Base-by-base conservation (phyloP, 2,797 vertebrate genomes). In the Rhinogobio ventralis region DNA sequence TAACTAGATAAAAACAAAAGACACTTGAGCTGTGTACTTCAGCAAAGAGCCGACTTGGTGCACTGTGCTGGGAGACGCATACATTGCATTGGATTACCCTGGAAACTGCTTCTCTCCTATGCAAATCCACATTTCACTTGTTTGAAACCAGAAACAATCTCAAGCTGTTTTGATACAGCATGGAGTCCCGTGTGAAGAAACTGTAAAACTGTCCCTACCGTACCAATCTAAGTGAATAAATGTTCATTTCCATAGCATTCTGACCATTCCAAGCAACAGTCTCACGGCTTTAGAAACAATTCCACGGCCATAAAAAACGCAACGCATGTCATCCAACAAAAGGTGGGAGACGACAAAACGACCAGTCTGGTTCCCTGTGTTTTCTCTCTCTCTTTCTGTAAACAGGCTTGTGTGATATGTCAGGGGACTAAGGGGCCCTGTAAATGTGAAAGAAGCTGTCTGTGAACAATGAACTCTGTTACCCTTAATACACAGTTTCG, bases 401-500 rank as follows among this genome's bases (percentile, higher is more conserved):
- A 81, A 81, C 79, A 69, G 88, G 86, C 81, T 79, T 28, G 83
- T 86, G 86, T 79, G 87, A 92, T 92, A 87, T 74, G 78, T 88
- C 86, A 89, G 85, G 83, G 78, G 85, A 87, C 80, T 77, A 75
- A 89, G 86, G 86, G 88, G 88, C 88, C 87, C 90, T 66, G 86
- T 86, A 88, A 87, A 87, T 66, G 85, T 86, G 83, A 89, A 90
- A 82, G 86, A 85, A 84, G 88, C 86, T 82, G 80, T 84, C 83
- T 55, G 76, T 86, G 87, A 91, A 92, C 90, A 90, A 87, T 89
- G 85, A 90, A 90, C 90, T 87, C 87, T 0, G 75, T 89, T 89
- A 89, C 87, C 88, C 88, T 88, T 79, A 64, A 72, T 57, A 84
- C 71, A 79, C 51, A 86, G 78, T 82, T 81, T 46, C 69, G 33